These are phyloP conservation scores for Pteropus alecto DNA, from an alignment of 2,113 vertebrate species.

Conservation along the genomic window DNA sequence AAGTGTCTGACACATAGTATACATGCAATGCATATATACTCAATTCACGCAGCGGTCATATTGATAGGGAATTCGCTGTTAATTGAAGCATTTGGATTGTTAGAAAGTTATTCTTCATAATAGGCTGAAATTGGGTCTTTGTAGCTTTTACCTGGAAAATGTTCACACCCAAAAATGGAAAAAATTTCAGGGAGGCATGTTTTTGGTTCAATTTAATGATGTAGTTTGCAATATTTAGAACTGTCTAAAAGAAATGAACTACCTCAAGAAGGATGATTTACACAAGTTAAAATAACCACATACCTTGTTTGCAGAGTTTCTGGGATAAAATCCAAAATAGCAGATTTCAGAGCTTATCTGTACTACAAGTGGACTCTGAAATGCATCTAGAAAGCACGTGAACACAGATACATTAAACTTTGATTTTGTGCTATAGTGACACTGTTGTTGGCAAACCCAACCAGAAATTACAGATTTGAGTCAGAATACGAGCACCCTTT, in stretches of 20 bases:
- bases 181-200: neutral
- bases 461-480: neutral
- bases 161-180: neutral
- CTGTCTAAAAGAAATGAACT: neutral
- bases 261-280: neutral
- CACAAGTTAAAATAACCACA: constrained; percentile 13
- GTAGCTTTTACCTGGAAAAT: neutral
- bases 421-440: constrained; percentile 18
- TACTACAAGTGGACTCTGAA: constrained; percentile 59
- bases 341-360: constrained; percentile 58
- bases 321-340: constrained; percentile 30
- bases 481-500: neutral
- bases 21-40: neutral
- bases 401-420: constrained; percentile 5
- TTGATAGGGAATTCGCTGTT: neutral
- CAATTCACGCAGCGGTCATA: neutral
- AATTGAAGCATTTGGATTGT: neutral
- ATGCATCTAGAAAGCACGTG: constrained; percentile 40
- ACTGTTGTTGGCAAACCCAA: neutral
- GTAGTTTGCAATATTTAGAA: neutral
- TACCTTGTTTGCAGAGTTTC: neutral
- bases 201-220: constrained; percentile 12
- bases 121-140: neutral
- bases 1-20: neutral
- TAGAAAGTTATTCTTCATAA: neutral